phyloP scores from a whole-genome alignment of 2,113 vertebrate genomes.

The Oxyura jamaicensis region DNA sequence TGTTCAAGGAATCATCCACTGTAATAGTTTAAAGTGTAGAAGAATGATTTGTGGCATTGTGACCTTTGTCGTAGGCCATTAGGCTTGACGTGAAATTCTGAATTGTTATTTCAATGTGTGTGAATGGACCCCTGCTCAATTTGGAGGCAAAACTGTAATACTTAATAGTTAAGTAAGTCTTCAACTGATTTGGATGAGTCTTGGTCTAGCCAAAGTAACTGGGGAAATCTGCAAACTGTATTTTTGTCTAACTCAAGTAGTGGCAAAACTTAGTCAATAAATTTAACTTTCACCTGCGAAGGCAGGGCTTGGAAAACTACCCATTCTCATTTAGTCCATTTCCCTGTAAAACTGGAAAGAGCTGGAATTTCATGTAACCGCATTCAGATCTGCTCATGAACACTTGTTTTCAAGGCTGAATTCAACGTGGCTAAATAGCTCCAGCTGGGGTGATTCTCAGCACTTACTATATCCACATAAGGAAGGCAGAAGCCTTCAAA shows the following conservation, averaged over 20 bases:
- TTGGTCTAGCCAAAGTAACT: not conserved
- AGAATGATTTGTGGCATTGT: not conserved
- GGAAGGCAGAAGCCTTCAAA: not conserved
- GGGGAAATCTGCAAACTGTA: not conserved
- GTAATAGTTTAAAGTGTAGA: not conserved
- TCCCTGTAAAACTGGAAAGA: not conserved
- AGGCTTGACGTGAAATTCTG: not conserved
- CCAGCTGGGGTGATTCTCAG: not conserved
- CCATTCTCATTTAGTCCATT: not conserved
- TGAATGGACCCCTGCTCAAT: not conserved
- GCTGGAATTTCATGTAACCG: not conserved
- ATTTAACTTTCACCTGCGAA: not conserved
- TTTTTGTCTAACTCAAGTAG: not conserved
- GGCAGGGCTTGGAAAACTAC: not conserved
- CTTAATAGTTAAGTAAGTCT: not conserved
- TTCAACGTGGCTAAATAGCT: not conserved
- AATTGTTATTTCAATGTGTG: not conserved
- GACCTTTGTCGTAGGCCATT: not conserved
- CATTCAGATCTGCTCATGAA: not conserved
- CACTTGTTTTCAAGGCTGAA: not conserved
- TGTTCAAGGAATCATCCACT: not conserved
- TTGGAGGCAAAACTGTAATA: not conserved
- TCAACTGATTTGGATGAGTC: not conserved
- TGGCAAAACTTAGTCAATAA: not conserved
- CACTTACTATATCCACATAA: not conserved